Evolutionary conservation across 1,140 invertebrate species (phyloP), one percentile per base, ranked within the genome.

Genomic region (Diorhabda elongata): DNA sequence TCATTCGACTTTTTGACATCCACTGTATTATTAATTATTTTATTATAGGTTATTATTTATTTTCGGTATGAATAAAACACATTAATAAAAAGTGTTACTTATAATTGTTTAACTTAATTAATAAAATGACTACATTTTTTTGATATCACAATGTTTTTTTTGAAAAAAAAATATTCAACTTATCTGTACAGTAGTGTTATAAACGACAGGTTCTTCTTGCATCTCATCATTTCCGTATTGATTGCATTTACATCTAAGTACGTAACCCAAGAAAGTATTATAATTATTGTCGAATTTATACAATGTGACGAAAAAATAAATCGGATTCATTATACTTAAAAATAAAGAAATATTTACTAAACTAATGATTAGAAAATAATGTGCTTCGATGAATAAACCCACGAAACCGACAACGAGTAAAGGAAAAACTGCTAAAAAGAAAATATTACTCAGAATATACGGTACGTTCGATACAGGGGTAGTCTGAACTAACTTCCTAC

Each of bases 301-400:
- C 45, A 68, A 26, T 43, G 47, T 63, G 0, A 68, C n/a, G 44
- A 68, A 68, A 44, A 62, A 62, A 52, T 62, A 68, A 43, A 68
- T 42, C 5, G 67, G 56, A 42, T 44, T 68, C 26, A 63, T 5
- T 8, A 57, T 11, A 7, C 58, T 42, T 7, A 68, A 42, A 0
- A 61, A 6, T 2, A 68, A 56, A 42, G 44, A 44, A n/a, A 6
- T 44, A 8, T 9, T 26, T n/a, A 57, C 6, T n/a, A 52, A 26
- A 52, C 42, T 42, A 4, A 64, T 4, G 5, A 41, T n/a, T 8
- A 64, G 6, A 4, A 52, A 6, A 8, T 7, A 3, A 43, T 7
- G 2, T 6, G 56, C 7, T n/a, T 5, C 52, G 7, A 11, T 5
- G 6, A 9, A 9, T 0, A 64, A 4, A 11, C 42, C 7, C 41